Base-by-base conservation (phyloP, 2,113 vertebrate genomes). In the Gobiocypris rarus region DNA sequence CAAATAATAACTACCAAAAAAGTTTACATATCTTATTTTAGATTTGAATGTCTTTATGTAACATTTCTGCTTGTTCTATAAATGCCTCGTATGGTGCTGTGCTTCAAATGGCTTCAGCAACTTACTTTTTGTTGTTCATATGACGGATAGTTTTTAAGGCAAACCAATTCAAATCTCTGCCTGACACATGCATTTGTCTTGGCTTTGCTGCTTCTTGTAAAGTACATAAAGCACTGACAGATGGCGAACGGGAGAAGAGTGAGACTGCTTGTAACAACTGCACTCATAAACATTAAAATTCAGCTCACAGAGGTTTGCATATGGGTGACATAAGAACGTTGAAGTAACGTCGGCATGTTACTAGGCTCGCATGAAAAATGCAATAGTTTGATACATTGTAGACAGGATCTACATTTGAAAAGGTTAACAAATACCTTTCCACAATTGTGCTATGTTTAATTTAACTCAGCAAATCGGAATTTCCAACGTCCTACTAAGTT, bases 241-340 rank as follows among this genome's bases (percentile, higher is more conserved):
- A 8, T 17, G 45, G 3, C 59, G 67, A 50, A 50, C 14, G 24
- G 19, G 17, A 81, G 43, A 81, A 34, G 9, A 58, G 17, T 34
- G 26, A 67, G 26, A 52, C 63, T 54, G 28, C 63, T 81, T 56
- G 79, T 70, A 81, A 81, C 79, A 70, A 81, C 79, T 70, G 28
- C 50, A n/a, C 17, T 50, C 79, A 56, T 70, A 67, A 31, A 81
- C 5, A 22, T 67, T 34, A 3, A 81, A 52, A 56, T 70, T 70
- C 22, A 69, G 26, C 45, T 75, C 5, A 31, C 14, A 19, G 4
- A 52, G 28, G 61, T 81, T 70, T 81, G 48, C 79, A 81, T 65
- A 50, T 50, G 52, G 52, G 24, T 4, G 45, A 8, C 14, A 17
- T 48, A 28, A 9, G 9, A 13, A 10, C 41, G 24, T 54, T 34